A percentile compares a stretch with the other conserved stretches of the same genome.
Evolutionary conservation across 2,113 vertebrate species (phyloP).

Genomic region (Thomomys bottae): DNA sequence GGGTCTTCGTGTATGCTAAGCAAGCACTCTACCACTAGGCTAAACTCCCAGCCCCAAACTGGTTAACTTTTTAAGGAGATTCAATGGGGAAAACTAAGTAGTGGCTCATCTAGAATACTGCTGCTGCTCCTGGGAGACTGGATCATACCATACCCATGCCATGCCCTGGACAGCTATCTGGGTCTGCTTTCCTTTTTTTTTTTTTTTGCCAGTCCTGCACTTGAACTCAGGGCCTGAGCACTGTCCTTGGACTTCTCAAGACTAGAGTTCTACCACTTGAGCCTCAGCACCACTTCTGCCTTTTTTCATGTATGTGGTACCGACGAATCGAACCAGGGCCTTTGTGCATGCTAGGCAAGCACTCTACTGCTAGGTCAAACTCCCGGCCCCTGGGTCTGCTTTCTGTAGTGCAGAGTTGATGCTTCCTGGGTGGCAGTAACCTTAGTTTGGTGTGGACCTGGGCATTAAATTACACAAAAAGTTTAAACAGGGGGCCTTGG

Average conservation of each 20-base stretch:
- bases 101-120: neutral
- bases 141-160: fast-evolving
- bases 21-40: too few relatives aligned
- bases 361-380: too few relatives aligned
- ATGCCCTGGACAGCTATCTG: neutral
- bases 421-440: neutral
- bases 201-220: too few relatives aligned
- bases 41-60: too few relatives aligned
- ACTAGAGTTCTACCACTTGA: too few relatives aligned
- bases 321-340: too few relatives aligned
- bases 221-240: too few relatives aligned
- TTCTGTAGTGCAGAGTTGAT: neutral
- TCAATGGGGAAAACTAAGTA: neutral
- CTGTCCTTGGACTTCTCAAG: too few relatives aligned
- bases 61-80: neutral
- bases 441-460: neutral
- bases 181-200: neutral
- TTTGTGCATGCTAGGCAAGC: too few relatives aligned
- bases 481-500: neutral
- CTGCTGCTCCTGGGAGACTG: neutral
- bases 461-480: neutral
- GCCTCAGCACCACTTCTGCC: too few relatives aligned
- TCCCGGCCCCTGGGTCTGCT: neutral
- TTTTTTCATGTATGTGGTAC: too few relatives aligned
- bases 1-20: too few relatives aligned